These are phyloP conservation scores for Otolemur crassicaudatus DNA, from an alignment of 2,797 vertebrate species.

Conservation along the genomic window DNA sequence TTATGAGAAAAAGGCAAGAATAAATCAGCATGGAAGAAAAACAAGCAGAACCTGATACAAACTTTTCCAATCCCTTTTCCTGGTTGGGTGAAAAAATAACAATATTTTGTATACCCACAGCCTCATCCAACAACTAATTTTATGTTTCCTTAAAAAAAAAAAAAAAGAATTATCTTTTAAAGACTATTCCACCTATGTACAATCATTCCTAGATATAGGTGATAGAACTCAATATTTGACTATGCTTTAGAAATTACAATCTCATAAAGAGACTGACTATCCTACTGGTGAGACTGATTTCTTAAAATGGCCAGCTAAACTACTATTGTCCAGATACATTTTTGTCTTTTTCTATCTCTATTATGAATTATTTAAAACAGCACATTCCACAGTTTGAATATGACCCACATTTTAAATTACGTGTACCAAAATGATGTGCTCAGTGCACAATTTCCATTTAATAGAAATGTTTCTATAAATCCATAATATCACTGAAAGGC, in stretches of 20 bases:
- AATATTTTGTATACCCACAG: not conserved
- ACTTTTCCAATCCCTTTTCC: not conserved
- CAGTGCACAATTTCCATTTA: slow-evolving; percentile 42
- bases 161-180: not conserved
- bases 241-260: not conserved
- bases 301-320: slow-evolving; percentile 30
- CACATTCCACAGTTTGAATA: slow-evolving; percentile 27
- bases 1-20: not conserved
- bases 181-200: not conserved
- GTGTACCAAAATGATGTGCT: slow-evolving; percentile 48
- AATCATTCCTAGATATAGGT: not conserved
- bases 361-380: slow-evolving; percentile 58
- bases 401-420: slow-evolving; percentile 54
- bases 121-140: not conserved
- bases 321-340: not conserved
- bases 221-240: not conserved
- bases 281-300: not conserved
- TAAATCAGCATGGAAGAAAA: not conserved
- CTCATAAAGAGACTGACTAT: not conserved
- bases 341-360: slow-evolving; percentile 34
- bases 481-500: slow-evolving; percentile 18
- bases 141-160: not conserved
- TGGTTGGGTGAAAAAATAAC: not conserved
- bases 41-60: not conserved
- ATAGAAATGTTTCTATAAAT: slow-evolving; percentile 54